Conservation (phyloP, 1,140 invertebrate species). For the Notospermus geniculatus region DNA sequence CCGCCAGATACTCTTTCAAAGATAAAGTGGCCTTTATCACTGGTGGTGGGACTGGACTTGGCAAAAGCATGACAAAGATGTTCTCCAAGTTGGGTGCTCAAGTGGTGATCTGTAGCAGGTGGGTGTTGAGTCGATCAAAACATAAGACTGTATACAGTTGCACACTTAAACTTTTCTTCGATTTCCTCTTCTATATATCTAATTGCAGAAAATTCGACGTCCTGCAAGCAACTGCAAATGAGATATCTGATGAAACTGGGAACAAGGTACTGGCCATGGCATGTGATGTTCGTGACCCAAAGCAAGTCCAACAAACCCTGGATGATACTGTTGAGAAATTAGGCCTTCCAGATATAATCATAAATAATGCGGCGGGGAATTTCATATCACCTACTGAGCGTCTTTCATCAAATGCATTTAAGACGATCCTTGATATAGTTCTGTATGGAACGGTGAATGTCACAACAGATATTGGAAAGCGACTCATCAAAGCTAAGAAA, state of each 20-base stretch:
- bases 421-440: slow-evolving; percentile 62
- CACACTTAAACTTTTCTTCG: too few species aligned
- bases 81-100: slow-evolving; percentile 60
- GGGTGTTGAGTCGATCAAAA: slow-evolving; percentile 7
- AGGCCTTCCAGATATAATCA: slow-evolving; percentile 60
- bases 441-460: slow-evolving; percentile 62
- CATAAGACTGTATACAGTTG: too few species aligned
- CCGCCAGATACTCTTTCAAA: slow-evolving; percentile 59
- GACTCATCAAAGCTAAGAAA: slow-evolving; percentile 59
- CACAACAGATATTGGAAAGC: slow-evolving; percentile 60
- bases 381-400: slow-evolving; percentile 62
- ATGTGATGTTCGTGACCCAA: slow-evolving; percentile 59
- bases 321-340: slow-evolving; percentile 58
- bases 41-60: slow-evolving; percentile 62
- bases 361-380: slow-evolving; percentile 67
- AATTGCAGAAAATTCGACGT: slow-evolving; percentile 56
- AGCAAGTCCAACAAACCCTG: slow-evolving; percentile 56
- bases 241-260: slow-evolving; percentile 56
- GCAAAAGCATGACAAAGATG: slow-evolving; percentile 60
- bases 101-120: slow-evolving; percentile 61
- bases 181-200: too few species aligned
- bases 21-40: slow-evolving; percentile 62
- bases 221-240: slow-evolving; percentile 59
- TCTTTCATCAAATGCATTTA: slow-evolving; percentile 61
- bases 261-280: slow-evolving; percentile 52